These are phyloP conservation scores for Peromyscus leucopus DNA, from an alignment of 2,113 vertebrate species.

Conservation along the genomic window DNA sequence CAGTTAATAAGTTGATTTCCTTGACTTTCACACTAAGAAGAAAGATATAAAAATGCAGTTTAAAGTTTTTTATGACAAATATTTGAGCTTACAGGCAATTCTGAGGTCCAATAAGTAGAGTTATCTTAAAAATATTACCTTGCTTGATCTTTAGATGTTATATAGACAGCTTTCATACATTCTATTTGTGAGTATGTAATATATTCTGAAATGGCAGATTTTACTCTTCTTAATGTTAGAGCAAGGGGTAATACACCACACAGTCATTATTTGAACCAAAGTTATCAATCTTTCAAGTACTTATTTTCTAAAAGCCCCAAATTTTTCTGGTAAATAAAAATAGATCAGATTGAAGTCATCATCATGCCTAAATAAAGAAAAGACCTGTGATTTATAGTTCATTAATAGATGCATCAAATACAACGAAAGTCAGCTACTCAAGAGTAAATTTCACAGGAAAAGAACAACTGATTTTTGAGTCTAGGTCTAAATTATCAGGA, in stretches of 20 bases:
- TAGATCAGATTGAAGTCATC: not conserved
- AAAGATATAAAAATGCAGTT: not conserved
- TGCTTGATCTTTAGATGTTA: not conserved
- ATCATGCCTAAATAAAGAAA: not conserved
- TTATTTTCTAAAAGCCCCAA: not conserved
- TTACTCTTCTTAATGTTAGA: not conserved
- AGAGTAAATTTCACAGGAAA: not conserved
- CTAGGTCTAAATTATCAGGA: not conserved
- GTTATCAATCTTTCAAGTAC: not conserved
- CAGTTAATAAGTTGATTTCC: not conserved
- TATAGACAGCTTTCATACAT: not conserved
- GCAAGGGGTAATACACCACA: not conserved
- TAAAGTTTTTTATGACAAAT: not conserved
- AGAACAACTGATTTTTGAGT: not conserved
- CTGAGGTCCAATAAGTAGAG: rapidly evolving
- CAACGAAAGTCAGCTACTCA: not conserved
- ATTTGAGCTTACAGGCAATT: not conserved
- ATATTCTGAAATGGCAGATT: not conserved
- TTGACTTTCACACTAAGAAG: not conserved
- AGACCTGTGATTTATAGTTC: not conserved
- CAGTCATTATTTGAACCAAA: not conserved
- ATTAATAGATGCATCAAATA: not conserved
- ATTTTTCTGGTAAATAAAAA: not conserved
- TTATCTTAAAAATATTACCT: not conserved
- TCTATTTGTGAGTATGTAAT: not conserved